phyloP scores from a whole-genome alignment of 2,888 invertebrate genomes.

The Syritta pipiens region DNA sequence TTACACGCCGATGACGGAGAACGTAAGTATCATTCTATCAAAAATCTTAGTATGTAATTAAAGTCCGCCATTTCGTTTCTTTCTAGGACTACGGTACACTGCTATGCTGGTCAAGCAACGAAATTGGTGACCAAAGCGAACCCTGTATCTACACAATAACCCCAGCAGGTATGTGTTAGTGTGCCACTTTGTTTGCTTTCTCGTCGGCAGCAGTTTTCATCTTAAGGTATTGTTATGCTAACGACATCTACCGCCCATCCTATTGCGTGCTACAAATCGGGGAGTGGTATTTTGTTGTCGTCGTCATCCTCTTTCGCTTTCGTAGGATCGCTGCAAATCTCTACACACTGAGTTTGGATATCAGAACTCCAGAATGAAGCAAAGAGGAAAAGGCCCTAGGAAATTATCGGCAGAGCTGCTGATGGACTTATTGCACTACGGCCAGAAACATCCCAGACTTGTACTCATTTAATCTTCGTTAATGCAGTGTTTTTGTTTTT shows the following conservation, averaged over 20 bases:
- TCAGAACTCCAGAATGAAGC: conserved; percentile 7
- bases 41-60: background rate
- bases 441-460: conserved; percentile 38
- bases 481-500: conserved; percentile 30
- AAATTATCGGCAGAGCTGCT: conserved; percentile 33
- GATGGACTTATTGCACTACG: conserved; percentile 37
- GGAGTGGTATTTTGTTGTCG: background rate
- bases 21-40: conserved; percentile 77
- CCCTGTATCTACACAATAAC: conserved; percentile 87
- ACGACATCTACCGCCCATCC: background rate
- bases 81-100: conserved; percentile 85
- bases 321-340: conserved; percentile 21
- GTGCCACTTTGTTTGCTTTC: background rate
- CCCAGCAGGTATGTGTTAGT: conserved; percentile 83
- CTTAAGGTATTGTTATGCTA: conserved; percentile 16
- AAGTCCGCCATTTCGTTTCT: background rate
- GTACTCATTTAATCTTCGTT: conserved; percentile 49
- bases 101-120: conserved; percentile 87
- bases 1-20: conserved; percentile 86
- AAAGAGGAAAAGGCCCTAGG: conserved; percentile 7
- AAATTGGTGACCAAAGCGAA: conserved; percentile 85
- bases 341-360: background rate
- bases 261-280: background rate
- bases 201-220: background rate
- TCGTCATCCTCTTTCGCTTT: conserved; percentile 13